Conservation (phyloP, 2,797 vertebrate genomes). For the Oophaga sylvatica region DNA sequence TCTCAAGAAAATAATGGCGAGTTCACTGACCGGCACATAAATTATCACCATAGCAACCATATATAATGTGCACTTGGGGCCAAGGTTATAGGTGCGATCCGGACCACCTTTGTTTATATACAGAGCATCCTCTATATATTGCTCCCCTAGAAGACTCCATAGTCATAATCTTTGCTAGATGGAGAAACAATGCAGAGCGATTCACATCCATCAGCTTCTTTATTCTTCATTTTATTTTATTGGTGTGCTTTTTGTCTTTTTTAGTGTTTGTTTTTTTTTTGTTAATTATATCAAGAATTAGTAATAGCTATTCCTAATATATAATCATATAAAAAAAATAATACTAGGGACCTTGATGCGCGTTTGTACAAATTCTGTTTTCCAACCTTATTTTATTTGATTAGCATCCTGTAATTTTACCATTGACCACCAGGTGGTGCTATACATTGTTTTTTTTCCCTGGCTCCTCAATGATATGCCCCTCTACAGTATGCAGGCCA, state of each 20-base stretch:
- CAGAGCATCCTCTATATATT: background rate
- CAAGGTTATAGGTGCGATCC: background rate
- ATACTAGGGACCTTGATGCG: background rate
- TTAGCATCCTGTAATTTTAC: background rate
- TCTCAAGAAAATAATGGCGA: background rate
- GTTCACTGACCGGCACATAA: background rate
- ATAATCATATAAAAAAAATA: background rate
- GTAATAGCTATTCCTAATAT: background rate
- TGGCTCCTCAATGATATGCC: background rate
- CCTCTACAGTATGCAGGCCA: background rate
- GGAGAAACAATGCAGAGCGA: background rate
- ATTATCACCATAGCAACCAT: slow-evolving; percentile 1
- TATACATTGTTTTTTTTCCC: background rate
- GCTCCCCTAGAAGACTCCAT: background rate
- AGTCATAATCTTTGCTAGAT: background rate
- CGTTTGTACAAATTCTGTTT: background rate
- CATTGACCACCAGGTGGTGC: slow-evolving; percentile 2
- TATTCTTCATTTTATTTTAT: background rate
- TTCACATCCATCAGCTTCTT: background rate
- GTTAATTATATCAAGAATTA: background rate
- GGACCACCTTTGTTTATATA: background rate
- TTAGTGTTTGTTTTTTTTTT: background rate
- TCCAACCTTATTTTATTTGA: background rate
- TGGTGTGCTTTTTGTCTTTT: background rate
- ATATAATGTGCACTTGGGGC: slow-evolving; percentile 6